Evolutionary conservation across 2,888 invertebrate species (phyloP).

Genomic region (Trichacis sp.): DNA sequence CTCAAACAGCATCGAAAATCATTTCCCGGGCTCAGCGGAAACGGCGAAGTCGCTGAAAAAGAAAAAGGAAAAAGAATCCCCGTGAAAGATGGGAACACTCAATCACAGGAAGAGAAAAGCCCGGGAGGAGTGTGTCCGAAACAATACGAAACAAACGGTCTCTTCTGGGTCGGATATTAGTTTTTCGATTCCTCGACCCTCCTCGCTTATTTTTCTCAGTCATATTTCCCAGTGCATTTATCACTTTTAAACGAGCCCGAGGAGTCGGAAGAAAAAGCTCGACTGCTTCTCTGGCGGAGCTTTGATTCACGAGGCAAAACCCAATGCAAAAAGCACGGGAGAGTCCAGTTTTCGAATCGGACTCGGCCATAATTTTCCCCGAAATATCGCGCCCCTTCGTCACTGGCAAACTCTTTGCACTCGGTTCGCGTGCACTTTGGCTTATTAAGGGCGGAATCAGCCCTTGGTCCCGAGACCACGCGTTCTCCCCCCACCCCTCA

Average conservation of each 20-base stretch:
- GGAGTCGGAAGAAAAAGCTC: constrained; percentile 41
- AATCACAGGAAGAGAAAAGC: constrained; percentile 66
- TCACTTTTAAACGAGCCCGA: constrained; percentile 65
- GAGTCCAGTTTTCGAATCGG: constrained; percentile 14
- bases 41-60: not conserved
- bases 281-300: constrained; percentile 37
- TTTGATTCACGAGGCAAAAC: constrained; percentile 47
- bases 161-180: constrained; percentile 67
- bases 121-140: constrained; percentile 54
- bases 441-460: constrained; percentile 63
- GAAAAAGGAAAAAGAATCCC: constrained; percentile 25
- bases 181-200: constrained; percentile 63
- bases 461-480: constrained; percentile 35
- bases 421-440: constrained; percentile 64
- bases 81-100: constrained; percentile 68
- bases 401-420: constrained; percentile 51
- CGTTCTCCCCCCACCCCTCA: constrained; percentile 20
- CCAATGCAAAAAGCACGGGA: constrained; percentile 47
- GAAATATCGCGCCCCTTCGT: constrained; percentile 34
- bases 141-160: constrained; percentile 69
- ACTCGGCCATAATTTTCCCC: constrained; percentile 34
- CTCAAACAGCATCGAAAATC: not conserved
- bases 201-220: constrained; percentile 64
- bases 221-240: constrained; percentile 67
- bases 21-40: not conserved